Conservation (phyloP, 1,140 invertebrate species). For the Psilanteris sp. region DNA sequence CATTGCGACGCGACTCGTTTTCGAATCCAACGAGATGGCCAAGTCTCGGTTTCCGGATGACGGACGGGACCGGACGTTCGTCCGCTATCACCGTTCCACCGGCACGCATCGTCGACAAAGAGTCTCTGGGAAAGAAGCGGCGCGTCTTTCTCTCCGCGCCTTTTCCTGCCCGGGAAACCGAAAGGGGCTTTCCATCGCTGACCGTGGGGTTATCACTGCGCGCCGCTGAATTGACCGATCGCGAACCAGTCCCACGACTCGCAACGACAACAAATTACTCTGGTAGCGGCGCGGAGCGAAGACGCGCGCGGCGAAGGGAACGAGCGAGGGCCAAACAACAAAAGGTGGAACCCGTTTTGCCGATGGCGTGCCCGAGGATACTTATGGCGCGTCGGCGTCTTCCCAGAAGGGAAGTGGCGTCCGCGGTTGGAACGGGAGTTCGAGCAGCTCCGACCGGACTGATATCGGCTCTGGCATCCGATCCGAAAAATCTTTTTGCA, state of each 20-base stretch:
- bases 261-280: slow-evolving; percentile 34
- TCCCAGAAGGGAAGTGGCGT: slow-evolving; percentile 74
- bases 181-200: slow-evolving; percentile 19
- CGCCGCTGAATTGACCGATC: slow-evolving; percentile 21
- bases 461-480: slow-evolving; percentile 43
- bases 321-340: slow-evolving; percentile 48
- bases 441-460: slow-evolving; percentile 40
- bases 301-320: neutral
- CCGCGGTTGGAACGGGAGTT: slow-evolving; percentile 71
- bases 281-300: slow-evolving; percentile 2
- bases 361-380: slow-evolving; percentile 75
- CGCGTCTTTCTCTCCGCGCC: slow-evolving; percentile 62
- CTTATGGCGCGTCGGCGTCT: slow-evolving; percentile 71
- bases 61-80: slow-evolving; percentile 74
- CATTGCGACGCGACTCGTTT: too few species aligned
- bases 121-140: slow-evolving; percentile 70
- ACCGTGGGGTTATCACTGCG: too few species aligned
- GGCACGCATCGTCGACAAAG: slow-evolving; percentile 65
- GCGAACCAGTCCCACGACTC: slow-evolving; percentile 22
- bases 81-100: slow-evolving; percentile 72
- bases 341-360: slow-evolving; percentile 67
- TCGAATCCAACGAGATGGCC: too few species aligned
- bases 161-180: slow-evolving; percentile 6
- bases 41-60: slow-evolving; percentile 55
- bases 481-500: slow-evolving; percentile 58